Conservation (phyloP, 1,140 invertebrate species). For the Sesamia nonagrioides region DNA sequence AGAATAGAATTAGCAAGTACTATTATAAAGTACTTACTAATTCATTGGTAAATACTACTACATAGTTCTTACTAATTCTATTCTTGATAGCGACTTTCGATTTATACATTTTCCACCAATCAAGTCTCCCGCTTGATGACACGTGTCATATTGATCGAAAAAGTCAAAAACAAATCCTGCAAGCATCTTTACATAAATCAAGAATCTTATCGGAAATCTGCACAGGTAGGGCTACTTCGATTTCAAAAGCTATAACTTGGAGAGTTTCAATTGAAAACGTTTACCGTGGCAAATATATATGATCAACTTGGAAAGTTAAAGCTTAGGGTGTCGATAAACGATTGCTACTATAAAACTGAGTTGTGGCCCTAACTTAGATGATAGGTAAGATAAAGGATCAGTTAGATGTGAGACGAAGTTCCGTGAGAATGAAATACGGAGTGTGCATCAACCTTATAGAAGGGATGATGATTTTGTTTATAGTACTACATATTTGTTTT, state of each 20-base stretch:
- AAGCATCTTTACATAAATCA: slow-evolving; percentile 1
- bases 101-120: too few species aligned
- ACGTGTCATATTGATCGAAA: too few species aligned
- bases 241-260: slow-evolving; percentile 21
- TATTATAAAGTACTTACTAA: too few species aligned
- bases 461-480: neutral
- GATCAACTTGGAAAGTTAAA: slow-evolving; percentile 50
- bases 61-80: too few species aligned
- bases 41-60: too few species aligned
- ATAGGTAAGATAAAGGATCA: slow-evolving; percentile 51
- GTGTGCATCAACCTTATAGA: neutral
- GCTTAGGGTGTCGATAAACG: slow-evolving; percentile 52
- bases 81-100: too few species aligned
- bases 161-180: neutral
- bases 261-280: slow-evolving; percentile 45
- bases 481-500: too few species aligned
- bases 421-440: neutral
- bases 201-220: slow-evolving; percentile 2
- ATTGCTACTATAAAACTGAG: slow-evolving; percentile 60
- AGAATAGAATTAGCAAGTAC: too few species aligned
- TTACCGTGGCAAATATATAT: slow-evolving; percentile 36
- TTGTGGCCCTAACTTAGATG: slow-evolving; percentile 55
- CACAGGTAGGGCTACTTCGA: slow-evolving; percentile 4
- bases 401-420: slow-evolving; percentile 42
- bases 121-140: too few species aligned